Conservation (phyloP, 2,888 invertebrate species). For the Drosophila mulleri region DNA sequence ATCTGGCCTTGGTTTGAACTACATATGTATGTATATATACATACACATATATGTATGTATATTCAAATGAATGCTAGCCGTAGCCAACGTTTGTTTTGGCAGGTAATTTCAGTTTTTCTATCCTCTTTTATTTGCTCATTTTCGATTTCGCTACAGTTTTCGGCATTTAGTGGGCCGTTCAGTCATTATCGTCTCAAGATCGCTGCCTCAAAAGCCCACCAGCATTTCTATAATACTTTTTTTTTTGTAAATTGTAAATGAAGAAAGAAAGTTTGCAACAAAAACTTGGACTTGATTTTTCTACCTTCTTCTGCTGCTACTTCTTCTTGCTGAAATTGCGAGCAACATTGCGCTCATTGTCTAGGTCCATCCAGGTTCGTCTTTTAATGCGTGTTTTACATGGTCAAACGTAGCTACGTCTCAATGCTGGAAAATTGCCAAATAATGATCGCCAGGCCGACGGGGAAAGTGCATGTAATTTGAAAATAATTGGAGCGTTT, state of each 20-base stretch:
- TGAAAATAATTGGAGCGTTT: conserved; percentile 56
- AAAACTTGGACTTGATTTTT: conserved; percentile 40
- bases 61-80: conserved; percentile 55
- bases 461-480: conserved; percentile 50
- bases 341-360: conserved; percentile 57
- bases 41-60: conserved; percentile 49
- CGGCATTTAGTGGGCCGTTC: conserved; percentile 13
- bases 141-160: conserved; percentile 40
- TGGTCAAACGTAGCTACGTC: conserved; percentile 40
- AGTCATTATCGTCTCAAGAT: conserved; percentile 32
- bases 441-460: conserved; percentile 28
- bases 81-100: conserved; percentile 14
- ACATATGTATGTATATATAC: conserved; percentile 38
- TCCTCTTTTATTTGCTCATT: background rate
- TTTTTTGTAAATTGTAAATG: conserved; percentile 44
- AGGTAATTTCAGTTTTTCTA: background rate
- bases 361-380: conserved; percentile 17
- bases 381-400: conserved; percentile 45
- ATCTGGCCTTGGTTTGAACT: conserved; percentile 55
- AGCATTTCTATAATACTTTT: conserved; percentile 29
- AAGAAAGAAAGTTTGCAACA: conserved; percentile 69
- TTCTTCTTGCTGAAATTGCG: conserved; percentile 30
- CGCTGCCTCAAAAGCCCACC: conserved; percentile 25
- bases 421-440: conserved; percentile 37
- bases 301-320: background rate